Evolutionary conservation across 1,140 invertebrate species (phyloP).

Genomic region (Bombyx mori): ASM3026992v2 NC_085113.1:2602001-2602500

Average conservation of each 20-base stretch:
- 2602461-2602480: constrained; percentile 62
- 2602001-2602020: constrained; percentile 50
- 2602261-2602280: constrained; percentile 60
- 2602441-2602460: constrained; percentile 34
- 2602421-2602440: constrained; percentile 34
- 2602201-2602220: constrained; percentile 55
- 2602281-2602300: constrained; percentile 35
- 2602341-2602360: constrained; percentile 59
- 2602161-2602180: constrained; percentile 39
- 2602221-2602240: constrained; percentile 70
- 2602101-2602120: constrained; percentile 67
- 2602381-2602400: constrained; percentile 40
- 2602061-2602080: constrained; percentile 59
- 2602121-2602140: constrained; percentile 69
- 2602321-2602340: constrained; percentile 28
- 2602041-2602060: constrained; percentile 52
- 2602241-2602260: constrained; percentile 69
- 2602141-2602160: constrained; percentile 62
- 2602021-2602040: constrained; percentile 60
- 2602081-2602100: constrained; percentile 57
- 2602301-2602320: constrained; percentile 28
- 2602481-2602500: constrained; percentile 43
- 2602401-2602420: constrained; percentile 21
- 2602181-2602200: constrained; percentile 59
- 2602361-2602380: constrained; percentile 33